phyloP scores from a whole-genome alignment of 2,113 vertebrate genomes.

The Spea multiplicata region DNA sequence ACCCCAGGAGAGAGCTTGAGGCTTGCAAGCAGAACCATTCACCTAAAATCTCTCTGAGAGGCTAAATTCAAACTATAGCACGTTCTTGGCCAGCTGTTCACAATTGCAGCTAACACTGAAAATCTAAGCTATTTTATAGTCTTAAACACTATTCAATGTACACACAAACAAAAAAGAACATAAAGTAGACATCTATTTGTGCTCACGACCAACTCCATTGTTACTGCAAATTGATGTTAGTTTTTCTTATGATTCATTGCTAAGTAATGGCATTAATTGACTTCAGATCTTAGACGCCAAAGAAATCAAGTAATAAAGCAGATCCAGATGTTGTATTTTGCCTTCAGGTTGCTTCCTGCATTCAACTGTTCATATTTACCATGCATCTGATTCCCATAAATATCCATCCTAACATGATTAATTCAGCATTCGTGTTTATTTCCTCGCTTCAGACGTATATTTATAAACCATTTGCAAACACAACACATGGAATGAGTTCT shows the following conservation, averaged over 20 bases:
- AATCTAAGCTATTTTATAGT: background rate
- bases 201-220: background rate
- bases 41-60: background rate
- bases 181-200: conserved; percentile 2
- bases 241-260: conserved; percentile 29
- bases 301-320: conserved; percentile 41
- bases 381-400: conserved; percentile 27
- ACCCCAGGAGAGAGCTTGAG: background rate
- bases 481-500: conserved; percentile 38
- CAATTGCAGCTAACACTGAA: background rate
- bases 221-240: background rate
- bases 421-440: conserved; percentile 44
- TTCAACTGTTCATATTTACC: conserved; percentile 25
- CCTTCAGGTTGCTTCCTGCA: conserved; percentile 38
- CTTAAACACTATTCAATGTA: background rate
- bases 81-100: background rate
- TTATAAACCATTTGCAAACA: conserved; percentile 47
- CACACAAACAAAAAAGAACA: background rate
- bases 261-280: conserved; percentile 47
- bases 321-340: conserved; percentile 46
- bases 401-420: conserved; percentile 40
- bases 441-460: conserved; percentile 36
- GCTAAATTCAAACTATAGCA: background rate
- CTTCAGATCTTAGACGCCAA: conserved; percentile 34
- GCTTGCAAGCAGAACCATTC: background rate